These are phyloP conservation scores for Prunella fulvescens DNA, from an alignment of 2,113 vertebrate species.

Conservation along the genomic window DNA sequence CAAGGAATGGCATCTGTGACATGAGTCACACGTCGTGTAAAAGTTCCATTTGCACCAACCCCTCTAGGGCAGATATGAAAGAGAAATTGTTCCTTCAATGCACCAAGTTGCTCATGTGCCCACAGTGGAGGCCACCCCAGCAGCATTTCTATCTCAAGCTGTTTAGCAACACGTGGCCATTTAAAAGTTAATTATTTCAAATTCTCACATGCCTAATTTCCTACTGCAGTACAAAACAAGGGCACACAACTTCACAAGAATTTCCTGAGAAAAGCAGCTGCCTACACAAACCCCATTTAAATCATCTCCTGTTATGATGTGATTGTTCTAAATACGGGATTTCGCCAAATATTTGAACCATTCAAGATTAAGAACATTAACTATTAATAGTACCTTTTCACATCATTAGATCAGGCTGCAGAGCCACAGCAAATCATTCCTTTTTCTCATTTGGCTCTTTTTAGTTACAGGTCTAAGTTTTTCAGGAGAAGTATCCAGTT, in stretches of 20 bases:
- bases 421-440: neutral
- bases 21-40: rapidly evolving
- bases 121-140: neutral
- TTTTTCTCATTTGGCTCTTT: neutral
- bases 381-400: neutral
- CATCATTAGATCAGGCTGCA: neutral
- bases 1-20: neutral
- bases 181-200: neutral
- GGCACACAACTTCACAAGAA: neutral
- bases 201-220: neutral
- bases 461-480: neutral
- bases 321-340: neutral
- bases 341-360: neutral
- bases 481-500: neutral
- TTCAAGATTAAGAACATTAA: neutral
- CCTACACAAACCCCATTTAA: constrained; percentile 19
- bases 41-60: neutral
- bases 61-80: neutral
- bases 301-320: neutral
- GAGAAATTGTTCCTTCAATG: neutral
- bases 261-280: constrained; percentile 24
- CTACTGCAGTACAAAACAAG: neutral
- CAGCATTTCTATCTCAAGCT: neutral
- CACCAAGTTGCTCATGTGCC: neutral
- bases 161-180: neutral